These are phyloP conservation scores for Anthoscopus minutus DNA, from an alignment of 2,113 vertebrate species.

Conservation along the genomic window DNA sequence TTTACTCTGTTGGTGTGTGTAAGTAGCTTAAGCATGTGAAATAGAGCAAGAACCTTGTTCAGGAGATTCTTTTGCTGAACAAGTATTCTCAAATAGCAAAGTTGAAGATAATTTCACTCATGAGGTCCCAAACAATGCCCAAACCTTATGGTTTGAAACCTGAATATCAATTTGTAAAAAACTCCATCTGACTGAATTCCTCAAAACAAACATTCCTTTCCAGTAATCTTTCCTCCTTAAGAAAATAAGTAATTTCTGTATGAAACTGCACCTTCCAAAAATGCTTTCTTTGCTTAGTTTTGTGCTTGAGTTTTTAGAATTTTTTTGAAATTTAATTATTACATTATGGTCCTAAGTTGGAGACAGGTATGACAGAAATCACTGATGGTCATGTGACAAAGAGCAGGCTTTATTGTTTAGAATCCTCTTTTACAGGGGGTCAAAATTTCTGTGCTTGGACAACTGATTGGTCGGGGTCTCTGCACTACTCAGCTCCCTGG, in stretches of 20 bases:
- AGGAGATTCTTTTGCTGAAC: neutral
- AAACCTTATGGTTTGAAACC: neutral
- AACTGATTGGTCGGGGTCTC: too few species aligned
- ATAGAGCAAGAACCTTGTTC: neutral
- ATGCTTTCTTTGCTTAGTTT: neutral
- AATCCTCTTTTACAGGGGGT: too few species aligned
- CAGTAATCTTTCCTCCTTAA: neutral
- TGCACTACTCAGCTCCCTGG: too few species aligned
- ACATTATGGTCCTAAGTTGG: too few species aligned
- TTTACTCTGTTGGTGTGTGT: neutral
- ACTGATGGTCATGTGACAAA: too few species aligned
- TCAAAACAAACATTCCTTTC: neutral
- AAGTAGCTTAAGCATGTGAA: neutral
- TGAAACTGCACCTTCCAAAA: neutral
- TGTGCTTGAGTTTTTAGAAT: neutral
- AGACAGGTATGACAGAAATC: too few species aligned
- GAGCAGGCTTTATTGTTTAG: too few species aligned
- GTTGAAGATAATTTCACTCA: neutral
- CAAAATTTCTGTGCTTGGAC: too few species aligned
- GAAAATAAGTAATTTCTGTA: neutral
- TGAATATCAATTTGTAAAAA: neutral
- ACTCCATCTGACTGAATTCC: neutral
- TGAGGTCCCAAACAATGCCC: neutral
- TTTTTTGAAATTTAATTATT: neutral
- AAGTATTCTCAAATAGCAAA: neutral